A percentile compares a stretch with the other conserved stretches of the same genome.
Conservation (phyloP, 2,113 vertebrate species). For the Chiloscyllium plagiosum region DNA sequence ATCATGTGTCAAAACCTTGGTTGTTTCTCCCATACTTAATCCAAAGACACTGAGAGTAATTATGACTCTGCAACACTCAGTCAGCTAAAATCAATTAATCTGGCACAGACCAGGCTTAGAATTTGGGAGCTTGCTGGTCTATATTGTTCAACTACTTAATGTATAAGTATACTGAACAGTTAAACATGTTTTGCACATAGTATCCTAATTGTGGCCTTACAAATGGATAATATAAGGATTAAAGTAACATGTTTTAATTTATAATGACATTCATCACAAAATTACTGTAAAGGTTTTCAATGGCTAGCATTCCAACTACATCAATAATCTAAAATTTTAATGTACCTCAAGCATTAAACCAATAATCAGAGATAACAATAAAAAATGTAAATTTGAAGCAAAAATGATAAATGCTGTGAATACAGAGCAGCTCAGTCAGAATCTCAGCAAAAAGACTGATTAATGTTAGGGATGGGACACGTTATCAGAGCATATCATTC, state of each 20-base stretch:
- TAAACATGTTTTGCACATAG: neutral
- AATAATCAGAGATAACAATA: neutral
- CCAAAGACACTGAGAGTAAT: neutral
- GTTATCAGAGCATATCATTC: neutral
- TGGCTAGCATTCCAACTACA: neutral
- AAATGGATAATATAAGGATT: too few relatives aligned
- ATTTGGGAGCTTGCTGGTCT: neutral
- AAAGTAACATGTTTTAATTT: neutral
- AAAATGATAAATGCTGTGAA: neutral
- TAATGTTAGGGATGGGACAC: neutral
- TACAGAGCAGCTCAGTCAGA: neutral
- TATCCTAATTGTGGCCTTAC: neutral
- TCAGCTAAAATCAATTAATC: neutral
- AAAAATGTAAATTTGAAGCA: neutral
- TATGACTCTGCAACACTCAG: neutral
- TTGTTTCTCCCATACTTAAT: neutral
- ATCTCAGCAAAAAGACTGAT: neutral
- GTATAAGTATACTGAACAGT: neutral
- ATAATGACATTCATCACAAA: neutral
- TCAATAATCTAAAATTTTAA: neutral
- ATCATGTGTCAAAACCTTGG: neutral
- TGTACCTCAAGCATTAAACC: neutral
- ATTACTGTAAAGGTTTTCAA: neutral
- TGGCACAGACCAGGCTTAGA: neutral
- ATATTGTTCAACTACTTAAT: neutral